Evolutionary conservation across 1,140 invertebrate species (phyloP), one percentile per base, ranked within the genome.

Genomic region (Glomeris maerens): DNA sequence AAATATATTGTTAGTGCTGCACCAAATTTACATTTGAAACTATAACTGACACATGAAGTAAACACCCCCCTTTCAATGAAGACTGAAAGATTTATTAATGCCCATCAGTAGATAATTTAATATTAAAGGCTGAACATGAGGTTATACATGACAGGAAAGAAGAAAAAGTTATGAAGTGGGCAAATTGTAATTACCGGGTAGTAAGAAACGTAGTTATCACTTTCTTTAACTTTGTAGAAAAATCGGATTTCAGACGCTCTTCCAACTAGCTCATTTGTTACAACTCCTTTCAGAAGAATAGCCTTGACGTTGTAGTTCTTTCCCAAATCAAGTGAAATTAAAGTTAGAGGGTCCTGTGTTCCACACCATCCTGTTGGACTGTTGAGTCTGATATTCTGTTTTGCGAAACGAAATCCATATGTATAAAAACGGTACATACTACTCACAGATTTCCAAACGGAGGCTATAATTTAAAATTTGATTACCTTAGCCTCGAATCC

Each of bases 341-440:
- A 95, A 1, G 90, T 93, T 59, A 96, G 95, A 5, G 90, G 60
- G 48, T 72, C 84, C 69, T 88, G 81, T 64, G 87, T 85, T 23
- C 85, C 87, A 70, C 90, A 94, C 90, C 90, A 95, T 29, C 89
- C 90, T 41, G 90, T 95, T 1, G 88, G 87, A 1, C 88, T 91
- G 63, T 90, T 90, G 10, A 95, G 64, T n/a, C 89, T 74, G 2
- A 93, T 79, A 62, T 93, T 93, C 47, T 84, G 81, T 61, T 83
- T 67, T 45, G 53, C 14, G 26, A 47, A 60, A 60, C 22, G 26
- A 36, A 57, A 38, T 51, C 25, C 39, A 20, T 50, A 41, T 50
- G 28, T 31, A 17, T 49, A 54, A 45, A 27, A 4, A 41, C 26
- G 13, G 7, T 47, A 47, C 36, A 25, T 20, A 46, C 21, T 7